These are phyloP conservation scores for Procavia capensis DNA, from an alignment of 2,113 vertebrate species.

Conservation along the genomic window DNA sequence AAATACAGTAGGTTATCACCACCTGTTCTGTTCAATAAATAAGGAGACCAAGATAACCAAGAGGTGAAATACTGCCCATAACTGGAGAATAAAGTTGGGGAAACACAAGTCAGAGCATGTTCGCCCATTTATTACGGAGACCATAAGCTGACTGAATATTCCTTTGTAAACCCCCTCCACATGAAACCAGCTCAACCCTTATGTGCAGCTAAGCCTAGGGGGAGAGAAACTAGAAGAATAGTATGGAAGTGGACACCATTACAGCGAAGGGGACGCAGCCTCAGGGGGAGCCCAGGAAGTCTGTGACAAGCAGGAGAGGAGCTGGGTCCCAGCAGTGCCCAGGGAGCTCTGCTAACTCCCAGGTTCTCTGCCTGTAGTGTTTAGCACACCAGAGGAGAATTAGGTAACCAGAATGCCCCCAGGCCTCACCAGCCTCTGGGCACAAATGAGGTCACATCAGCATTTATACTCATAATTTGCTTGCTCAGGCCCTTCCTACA, in stretches of 20 bases:
- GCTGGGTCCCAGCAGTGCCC: neutral
- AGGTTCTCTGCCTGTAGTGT: neutral
- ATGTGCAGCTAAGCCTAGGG: neutral
- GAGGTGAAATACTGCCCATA: neutral
- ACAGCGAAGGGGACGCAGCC: neutral
- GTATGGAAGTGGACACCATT: neutral
- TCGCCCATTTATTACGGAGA: neutral
- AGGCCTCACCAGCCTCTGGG: neutral
- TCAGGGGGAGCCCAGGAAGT: neutral
- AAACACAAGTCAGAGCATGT: neutral
- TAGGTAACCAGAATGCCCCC: neutral
- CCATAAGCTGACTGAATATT: neutral
- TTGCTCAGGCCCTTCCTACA: constrained; percentile 18
- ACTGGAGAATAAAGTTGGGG: neutral
- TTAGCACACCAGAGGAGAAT: neutral
- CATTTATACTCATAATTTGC: neutral
- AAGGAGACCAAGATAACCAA: neutral
- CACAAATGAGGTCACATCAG: constrained; percentile 41
- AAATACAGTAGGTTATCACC: neutral
- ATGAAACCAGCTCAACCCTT: neutral
- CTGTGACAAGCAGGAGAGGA: neutral
- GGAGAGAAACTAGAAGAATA: neutral
- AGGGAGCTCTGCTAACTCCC: neutral
- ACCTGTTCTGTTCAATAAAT: neutral
- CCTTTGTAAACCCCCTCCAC: neutral